Evolutionary conservation across 2,888 invertebrate species (phyloP).

Genomic region (Carcina quercana): DNA sequence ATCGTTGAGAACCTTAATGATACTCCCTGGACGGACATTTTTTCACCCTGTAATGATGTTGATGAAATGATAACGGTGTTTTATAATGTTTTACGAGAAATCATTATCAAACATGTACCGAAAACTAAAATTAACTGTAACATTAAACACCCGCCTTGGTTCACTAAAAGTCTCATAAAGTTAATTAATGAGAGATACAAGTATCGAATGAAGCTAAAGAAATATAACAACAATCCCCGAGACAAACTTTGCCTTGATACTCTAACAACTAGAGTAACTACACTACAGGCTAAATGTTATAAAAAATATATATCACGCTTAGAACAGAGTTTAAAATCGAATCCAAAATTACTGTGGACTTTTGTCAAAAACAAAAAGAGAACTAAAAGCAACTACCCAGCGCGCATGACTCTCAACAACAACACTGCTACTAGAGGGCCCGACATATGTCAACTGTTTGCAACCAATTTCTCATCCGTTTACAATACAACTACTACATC

Average conservation of each 20-base stretch:
- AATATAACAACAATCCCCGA: slow-evolving; percentile 2
- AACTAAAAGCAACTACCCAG: background rate
- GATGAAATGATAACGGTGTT: background rate
- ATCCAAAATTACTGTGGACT: background rate
- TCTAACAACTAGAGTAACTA: background rate
- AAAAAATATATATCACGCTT: background rate
- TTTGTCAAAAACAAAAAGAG: background rate
- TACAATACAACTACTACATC: no score
- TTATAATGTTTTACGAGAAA: background rate
- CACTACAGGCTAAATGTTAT: background rate
- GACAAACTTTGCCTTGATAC: background rate
- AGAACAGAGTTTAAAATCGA: background rate
- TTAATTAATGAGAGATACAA: background rate
- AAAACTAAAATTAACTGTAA: background rate
- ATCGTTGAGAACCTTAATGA: background rate
- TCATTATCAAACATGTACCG: background rate
- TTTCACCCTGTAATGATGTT: background rate
- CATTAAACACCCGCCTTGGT: background rate
- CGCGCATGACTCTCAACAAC: background rate
- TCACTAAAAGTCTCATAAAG: background rate
- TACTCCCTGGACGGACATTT: background rate
- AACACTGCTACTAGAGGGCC: background rate
- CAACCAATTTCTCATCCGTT: no score
- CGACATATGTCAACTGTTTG: background rate
- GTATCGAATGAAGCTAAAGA: background rate